Evolutionary conservation across 1,140 invertebrate genomes (phyloP), one percentile per base, ranked within the genome.

Genomic region (Sycobia sp.): DNA sequence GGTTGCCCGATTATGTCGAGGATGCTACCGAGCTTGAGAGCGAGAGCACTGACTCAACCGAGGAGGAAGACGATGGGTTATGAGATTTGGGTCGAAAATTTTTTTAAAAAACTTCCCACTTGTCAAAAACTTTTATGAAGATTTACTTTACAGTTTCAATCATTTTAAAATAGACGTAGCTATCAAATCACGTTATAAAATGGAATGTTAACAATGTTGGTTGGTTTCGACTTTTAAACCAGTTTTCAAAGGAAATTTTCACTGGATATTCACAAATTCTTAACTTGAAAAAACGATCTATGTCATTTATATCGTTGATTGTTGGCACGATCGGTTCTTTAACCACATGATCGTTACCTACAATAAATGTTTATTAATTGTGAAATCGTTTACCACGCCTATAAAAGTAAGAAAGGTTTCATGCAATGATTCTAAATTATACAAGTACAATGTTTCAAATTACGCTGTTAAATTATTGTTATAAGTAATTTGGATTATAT

Each of bases 31-130:
- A 62, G 51, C 70, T 73, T 38, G 75, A 70, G 29, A 70, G 74
- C 14, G 77, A 70, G 39, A 77, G 71, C 51, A 73, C 76, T 16
- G 73, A 74, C 39, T 77, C 76, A 20, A 72, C 74, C 5, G 74
- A 78, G 5, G 77, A 71, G 16, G 63, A 65, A 10, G 63, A 65
- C 13, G 62, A 65, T 32, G 62, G 59, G n/a, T 36, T 65, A 34
- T 65, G 23, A 59, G n/a, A 58, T 18, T 47, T 65, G 49, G 62
- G 27, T 23, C 25, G 38, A 50, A 57, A 49, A 51, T 62, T 49
- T 18, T n/a, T n/a, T 62, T 62, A 43, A 61, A 36, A 51, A 20
- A n/a, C 2, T 10, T 59, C n/a, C 44, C 20, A 22, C 34, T 13
- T 50, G 29, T 32, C n/a, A n/a, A n/a, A n/a, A n/a, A n/a, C n/a